Evolutionary conservation across 35 echinoderm and acorn worm genomes (phyloP).

Genomic region (Lytechinus pictus): DNA sequence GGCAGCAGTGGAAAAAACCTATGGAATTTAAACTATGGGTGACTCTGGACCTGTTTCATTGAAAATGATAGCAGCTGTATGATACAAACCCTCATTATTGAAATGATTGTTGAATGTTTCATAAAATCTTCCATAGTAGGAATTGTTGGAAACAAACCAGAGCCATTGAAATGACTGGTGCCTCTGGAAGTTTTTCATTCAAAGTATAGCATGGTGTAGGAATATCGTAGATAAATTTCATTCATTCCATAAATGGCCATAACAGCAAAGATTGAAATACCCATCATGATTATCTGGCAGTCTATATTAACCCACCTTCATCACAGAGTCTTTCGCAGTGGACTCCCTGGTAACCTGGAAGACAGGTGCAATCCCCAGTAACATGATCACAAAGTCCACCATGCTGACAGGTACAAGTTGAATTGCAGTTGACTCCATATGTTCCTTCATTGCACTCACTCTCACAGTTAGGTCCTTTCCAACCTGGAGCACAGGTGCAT

Average conservation of each 20-base stretch:
- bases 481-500: constrained; percentile 63
- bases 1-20: too few relatives aligned
- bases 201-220: too few relatives aligned
- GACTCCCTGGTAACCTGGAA: constrained; percentile 61
- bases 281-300: not conserved
- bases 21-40: too few relatives aligned
- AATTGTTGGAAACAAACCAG: too few relatives aligned
- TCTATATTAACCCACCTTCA: constrained; percentile 26
- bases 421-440: constrained; percentile 59
- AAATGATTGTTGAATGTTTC: too few relatives aligned
- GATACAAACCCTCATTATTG: too few relatives aligned
- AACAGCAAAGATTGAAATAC: not conserved
- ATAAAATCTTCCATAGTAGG: too few relatives aligned
- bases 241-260: not conserved
- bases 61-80: too few relatives aligned
- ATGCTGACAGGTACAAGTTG: constrained; percentile 68
- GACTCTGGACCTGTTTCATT: too few relatives aligned
- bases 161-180: too few relatives aligned
- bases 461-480: constrained; percentile 52
- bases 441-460: constrained; percentile 56
- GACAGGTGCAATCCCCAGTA: constrained; percentile 64
- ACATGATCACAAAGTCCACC: constrained; percentile 64
- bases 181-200: too few relatives aligned
- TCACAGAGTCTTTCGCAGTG: constrained; percentile 52
- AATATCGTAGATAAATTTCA: too few relatives aligned